Evolutionary conservation across 2,888 invertebrate genomes (phyloP).

Genomic region (Lasioglossum lativentre): DNA sequence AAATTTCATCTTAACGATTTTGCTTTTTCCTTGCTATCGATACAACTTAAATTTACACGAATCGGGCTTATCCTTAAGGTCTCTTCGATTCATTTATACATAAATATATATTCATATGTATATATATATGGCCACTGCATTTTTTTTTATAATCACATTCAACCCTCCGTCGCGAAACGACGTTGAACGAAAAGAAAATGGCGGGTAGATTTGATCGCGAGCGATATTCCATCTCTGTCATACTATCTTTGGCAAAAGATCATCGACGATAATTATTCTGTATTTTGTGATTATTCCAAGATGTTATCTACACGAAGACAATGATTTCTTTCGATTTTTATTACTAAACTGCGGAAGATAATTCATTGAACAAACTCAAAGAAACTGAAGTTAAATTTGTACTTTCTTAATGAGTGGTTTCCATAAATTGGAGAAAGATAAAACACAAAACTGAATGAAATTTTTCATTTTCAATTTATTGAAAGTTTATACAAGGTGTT

Average conservation of each 20-base stretch:
- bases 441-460: not conserved
- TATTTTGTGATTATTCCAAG: not conserved
- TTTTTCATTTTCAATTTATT: not conserved
- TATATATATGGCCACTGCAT: constrained; percentile 67
- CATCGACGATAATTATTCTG: not conserved
- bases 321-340: not conserved
- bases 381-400: not conserved
- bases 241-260: constrained; percentile 6
- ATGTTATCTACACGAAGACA: not conserved
- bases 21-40: constrained; percentile 36
- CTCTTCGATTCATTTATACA: constrained; percentile 67
- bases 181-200: constrained; percentile 29
- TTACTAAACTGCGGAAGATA: not conserved
- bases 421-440: not conserved
- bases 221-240: constrained; percentile 14
- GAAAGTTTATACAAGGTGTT: not conserved
- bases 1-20: constrained; percentile 52
- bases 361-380: not conserved
- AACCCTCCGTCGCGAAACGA: constrained; percentile 44
- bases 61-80: constrained; percentile 57
- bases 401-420: not conserved
- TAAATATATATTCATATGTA: constrained; percentile 65
- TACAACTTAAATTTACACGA: constrained; percentile 67
- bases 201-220: not conserved
- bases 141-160: constrained; percentile 62